Base-by-base conservation (phyloP, 2,888 invertebrate genomes). In the Trachelus stipa region DNA sequence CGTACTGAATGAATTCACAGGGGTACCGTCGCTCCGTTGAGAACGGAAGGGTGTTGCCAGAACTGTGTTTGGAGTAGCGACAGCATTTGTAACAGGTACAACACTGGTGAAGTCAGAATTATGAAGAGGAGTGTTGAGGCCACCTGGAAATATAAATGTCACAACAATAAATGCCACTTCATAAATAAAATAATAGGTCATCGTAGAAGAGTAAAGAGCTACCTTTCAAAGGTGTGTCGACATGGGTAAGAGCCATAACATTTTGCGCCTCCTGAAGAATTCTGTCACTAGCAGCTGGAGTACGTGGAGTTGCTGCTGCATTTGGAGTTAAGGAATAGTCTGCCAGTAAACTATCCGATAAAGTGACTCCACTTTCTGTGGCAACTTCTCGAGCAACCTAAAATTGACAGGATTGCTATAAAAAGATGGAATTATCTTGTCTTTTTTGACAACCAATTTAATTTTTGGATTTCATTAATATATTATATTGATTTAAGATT, bases 231-330 rank as follows among this genome's bases (percentile, higher is more conserved):
- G 99, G 99, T 0, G 99, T 99, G 89, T 99, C 99, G 1, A 98
- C 98, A 91, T 99, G 98, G 0, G 98, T 98, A 33, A 99, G 92
- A 0, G 99, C 99, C 97, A 99, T 98, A 89, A 99, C 97, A 90
- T 99, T 99, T 92, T 99, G 98, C 0, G 99, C 99, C 92, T 99
- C 99, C 94, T 98, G 96, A 81, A 97, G 93, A 82, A 96, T 95
- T 84, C 95, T 93, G 92, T 98, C 98, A 15, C 96, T 96, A 4
- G 95, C 95, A 1, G 96, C 95, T 3, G 98, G 98, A 0, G 98
- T 98, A 79, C 98, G 94, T 1, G 98, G 98, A 33, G 95, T 95
- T 37, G 94, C 94, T 15, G 94, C 92, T 56, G 92, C 90, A 76
- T 94, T 94, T 1, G 95, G 95, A 9, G 96, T 94, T 35, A 94